Conservation (phyloP, 2,113 vertebrate species). For the human region GRCh38 chr7:134328501-134329000, state of each 20-base stretch:
- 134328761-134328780: background rate
- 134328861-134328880: background rate
- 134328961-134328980: background rate
- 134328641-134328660: conserved; percentile 32
- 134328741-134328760: background rate
- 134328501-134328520: background rate
- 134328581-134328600: conserved; percentile 10
- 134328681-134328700: background rate
- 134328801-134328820: background rate
- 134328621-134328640: background rate
- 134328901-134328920: background rate
- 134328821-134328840: background rate
- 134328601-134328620: conserved; percentile 17
- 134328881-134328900: background rate
- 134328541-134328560: background rate
- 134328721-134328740: background rate
- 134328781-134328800: background rate
- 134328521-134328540: background rate
- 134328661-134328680: conserved; percentile 6
- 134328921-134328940: background rate
- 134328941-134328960: background rate
- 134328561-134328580: conserved; percentile 33
- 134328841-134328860: background rate
- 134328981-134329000: background rate
- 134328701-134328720: background rate